phyloP scores from a whole-genome alignment of 2,888 invertebrate genomes.

The Gnatocerus cornutus region DNA sequence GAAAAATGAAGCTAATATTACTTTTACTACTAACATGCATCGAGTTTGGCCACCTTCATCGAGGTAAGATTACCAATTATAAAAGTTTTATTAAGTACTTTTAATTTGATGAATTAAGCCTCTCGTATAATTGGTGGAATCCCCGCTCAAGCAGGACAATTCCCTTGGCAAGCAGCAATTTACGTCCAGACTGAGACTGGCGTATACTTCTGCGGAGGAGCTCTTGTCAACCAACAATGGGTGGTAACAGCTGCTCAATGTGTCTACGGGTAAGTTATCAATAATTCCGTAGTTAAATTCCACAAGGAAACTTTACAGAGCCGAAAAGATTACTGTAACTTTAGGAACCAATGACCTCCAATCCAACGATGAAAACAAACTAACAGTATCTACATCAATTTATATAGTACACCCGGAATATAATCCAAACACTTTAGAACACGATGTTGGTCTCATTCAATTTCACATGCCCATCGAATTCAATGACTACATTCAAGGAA shows the following conservation, averaged over 20 bases:
- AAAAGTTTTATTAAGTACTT: too few species aligned
- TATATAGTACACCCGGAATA: constrained; percentile 21
- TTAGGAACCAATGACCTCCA: constrained; percentile 18
- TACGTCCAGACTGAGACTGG: not conserved
- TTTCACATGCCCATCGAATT: constrained; percentile 18
- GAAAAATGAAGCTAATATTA: too few species aligned
- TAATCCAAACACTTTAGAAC: constrained; percentile 23
- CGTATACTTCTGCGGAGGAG: constrained; percentile 41
- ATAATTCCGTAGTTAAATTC: not conserved
- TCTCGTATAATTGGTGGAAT: constrained; percentile 39
- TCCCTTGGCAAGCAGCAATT: constrained; percentile 45
- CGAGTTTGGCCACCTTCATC: too few species aligned
- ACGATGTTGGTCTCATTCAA: constrained; percentile 25
- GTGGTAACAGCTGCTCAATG: constrained; percentile 45
- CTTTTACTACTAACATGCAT: too few species aligned
- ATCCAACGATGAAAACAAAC: constrained; percentile 8
- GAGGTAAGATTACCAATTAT: too few species aligned
- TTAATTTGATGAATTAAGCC: not conserved
- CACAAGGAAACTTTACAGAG: not conserved
- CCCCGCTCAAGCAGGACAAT: constrained; percentile 21
- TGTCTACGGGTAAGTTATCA: constrained; percentile 17
- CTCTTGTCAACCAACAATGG: constrained; percentile 30
- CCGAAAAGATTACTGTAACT: constrained; percentile 8
- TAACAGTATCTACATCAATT: constrained; percentile 4
- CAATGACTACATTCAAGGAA: constrained; percentile 26